Conservation (phyloP, 2,113 vertebrate species). For the Eulacestoma nigropectus region DNA sequence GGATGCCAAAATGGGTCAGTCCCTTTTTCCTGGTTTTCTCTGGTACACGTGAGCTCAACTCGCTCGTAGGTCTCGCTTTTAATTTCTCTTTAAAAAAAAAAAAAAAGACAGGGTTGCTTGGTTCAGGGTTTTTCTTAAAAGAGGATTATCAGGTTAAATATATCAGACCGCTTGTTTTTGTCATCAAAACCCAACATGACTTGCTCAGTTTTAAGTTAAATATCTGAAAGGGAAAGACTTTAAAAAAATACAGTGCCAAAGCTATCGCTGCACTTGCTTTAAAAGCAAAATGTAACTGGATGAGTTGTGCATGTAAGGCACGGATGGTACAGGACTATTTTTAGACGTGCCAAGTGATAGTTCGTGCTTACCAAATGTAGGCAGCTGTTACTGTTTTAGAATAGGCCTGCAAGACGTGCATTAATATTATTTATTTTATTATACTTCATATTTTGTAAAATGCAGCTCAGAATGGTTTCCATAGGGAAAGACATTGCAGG, state of each 20-base stretch:
- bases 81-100: too few relatives aligned
- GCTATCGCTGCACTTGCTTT: neutral
- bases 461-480: neutral
- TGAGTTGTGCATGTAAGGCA: slow-evolving; percentile 66
- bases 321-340: slow-evolving; percentile 78
- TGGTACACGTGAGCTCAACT: accelerated
- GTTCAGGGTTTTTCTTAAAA: neutral
- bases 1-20: slow-evolving; percentile 88
- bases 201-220: neutral
- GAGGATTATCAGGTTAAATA: neutral
- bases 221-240: neutral
- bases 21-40: neutral
- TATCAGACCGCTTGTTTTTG: neutral
- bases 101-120: neutral
- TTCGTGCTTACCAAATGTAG: slow-evolving; percentile 76
- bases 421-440: neutral
- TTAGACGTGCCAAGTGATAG: slow-evolving; percentile 78
- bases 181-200: accelerated
- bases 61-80: neutral
- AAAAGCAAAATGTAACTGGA: slow-evolving; percentile 62
- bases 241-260: neutral
- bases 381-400: slow-evolving; percentile 66
- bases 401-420: neutral
- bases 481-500: neutral
- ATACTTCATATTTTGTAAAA: neutral